Evolutionary conservation across 2,797 vertebrate species (phyloP).

Genomic region (Mormyrops boulengeri): DNA sequence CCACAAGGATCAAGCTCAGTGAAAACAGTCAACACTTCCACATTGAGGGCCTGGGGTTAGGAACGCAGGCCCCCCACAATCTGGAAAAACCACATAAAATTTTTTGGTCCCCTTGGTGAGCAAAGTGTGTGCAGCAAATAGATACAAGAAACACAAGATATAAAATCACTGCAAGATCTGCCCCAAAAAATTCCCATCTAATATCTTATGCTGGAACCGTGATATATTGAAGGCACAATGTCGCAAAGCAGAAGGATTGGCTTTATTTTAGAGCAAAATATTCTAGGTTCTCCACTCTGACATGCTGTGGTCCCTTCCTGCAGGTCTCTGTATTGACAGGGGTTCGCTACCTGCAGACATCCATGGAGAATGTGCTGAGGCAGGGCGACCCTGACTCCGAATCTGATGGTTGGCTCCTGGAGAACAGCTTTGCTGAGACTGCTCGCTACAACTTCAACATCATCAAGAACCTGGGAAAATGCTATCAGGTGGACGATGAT

Average conservation of each 20-base stretch:
- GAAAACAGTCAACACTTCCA: not conserved
- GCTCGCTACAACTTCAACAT: constrained; percentile 72
- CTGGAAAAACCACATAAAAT: not conserved
- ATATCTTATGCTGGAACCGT: not conserved
- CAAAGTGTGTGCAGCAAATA: not conserved
- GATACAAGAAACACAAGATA: not conserved
- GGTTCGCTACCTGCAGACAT: constrained; percentile 80
- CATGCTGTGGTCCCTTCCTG: constrained; percentile 12
- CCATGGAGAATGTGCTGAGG: constrained; percentile 74
- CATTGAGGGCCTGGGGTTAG: not conserved
- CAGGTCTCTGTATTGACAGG: constrained; percentile 78
- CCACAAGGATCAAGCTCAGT: not conserved
- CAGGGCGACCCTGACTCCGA: constrained; percentile 64
- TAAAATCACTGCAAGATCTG: not conserved
- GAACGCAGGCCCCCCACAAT: not conserved
- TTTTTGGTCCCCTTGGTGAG: not conserved
- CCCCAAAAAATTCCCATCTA: not conserved
- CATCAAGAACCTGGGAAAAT: constrained; percentile 80
- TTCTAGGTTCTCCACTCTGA: not conserved
- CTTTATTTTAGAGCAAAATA: not conserved
- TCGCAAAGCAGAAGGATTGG: not conserved
- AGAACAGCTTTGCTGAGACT: constrained; percentile 74
- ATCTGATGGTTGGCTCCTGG: constrained; percentile 78
- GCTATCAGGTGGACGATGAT: constrained; percentile 66
- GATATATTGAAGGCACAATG: not conserved